These are phyloP conservation scores for Ecdyonurus torrentis DNA, from an alignment of 2,888 invertebrate species.

Conservation along the genomic window DNA sequence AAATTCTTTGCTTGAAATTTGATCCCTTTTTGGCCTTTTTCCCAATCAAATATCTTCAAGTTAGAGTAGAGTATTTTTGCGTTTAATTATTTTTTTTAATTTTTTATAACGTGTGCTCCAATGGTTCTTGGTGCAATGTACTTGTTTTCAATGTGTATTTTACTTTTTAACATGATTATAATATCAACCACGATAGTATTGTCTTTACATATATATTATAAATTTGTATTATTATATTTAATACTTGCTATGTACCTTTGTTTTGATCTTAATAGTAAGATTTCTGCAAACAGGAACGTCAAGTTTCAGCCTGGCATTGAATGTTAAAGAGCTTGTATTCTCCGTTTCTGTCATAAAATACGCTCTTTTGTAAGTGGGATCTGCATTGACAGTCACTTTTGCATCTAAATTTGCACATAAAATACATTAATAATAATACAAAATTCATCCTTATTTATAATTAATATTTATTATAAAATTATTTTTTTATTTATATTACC, in stretches of 20 bases:
- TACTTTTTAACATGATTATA: too few species aligned
- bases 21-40: too few species aligned
- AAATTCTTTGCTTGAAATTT: too few species aligned
- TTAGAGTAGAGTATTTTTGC: too few species aligned
- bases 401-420: slow-evolving; percentile 1
- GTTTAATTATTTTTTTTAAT: too few species aligned
- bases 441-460: background rate
- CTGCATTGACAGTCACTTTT: slow-evolving; percentile 3
- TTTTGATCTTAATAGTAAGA: slow-evolving; percentile 2
- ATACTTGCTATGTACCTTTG: background rate
- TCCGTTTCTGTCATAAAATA: background rate
- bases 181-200: too few species aligned
- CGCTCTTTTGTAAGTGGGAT: slow-evolving; percentile 4
- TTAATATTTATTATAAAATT: background rate
- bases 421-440: background rate
- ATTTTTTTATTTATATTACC: background rate
- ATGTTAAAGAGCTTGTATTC: background rate
- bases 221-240: background rate
- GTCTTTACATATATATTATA: too few species aligned
- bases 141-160: too few species aligned
- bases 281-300: background rate
- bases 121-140: too few species aligned
- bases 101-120: too few species aligned
- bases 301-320: background rate
- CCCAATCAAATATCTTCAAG: too few species aligned